Evolutionary conservation across 2,113 vertebrate species (phyloP), one percentile per base, ranked within the genome.

Genomic region (Apteryx owenii): DNA sequence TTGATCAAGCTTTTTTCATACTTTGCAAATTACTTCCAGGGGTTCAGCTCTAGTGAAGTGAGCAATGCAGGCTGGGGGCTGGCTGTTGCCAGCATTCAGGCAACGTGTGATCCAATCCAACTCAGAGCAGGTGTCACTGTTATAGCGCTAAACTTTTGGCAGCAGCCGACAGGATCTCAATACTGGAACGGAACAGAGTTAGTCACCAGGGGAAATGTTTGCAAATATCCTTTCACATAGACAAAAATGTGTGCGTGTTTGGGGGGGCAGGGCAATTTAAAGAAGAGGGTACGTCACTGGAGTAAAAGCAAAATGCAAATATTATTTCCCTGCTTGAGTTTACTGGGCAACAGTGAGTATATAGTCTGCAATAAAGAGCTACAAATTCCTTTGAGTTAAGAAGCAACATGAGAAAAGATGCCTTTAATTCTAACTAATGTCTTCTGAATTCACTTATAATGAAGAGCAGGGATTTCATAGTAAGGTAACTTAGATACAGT

Each of bases 111-210:
- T 62, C 64, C 85, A 83, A 93, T 48, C 26, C 89, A 88, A 12
- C 64, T 88, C 68, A 56, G 79, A 88, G 81, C 89, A 95, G 89
- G 89, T 95, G 87, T 78, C 79, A 81, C 46, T 75, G 85, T 71
- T 60, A 91, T 85, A 91, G 68, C 36, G 72, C 68, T 91, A 81
- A 93, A 85, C 85, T 95, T 85, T 89, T 91, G 87, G 71, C 85
- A 94, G 60, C 62, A 60, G 42, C 26, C 88, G 81, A 88, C 54
- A 71, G 53, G 53, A 60, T 70, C 44, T 72, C 53, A 80, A 0
- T 50, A 75, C 70, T 94, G 58, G 44, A 93, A 77, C 48, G 86
- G 69, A 89, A 66, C 21, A 70, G 77, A 82, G 40, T 46, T 87
- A 80, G 51, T 66, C 62, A 71, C 17, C 29, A 26, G 29, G 50